Base-by-base conservation (phyloP, 2,888 invertebrate genomes). In the Drosophila anomalata region DNA sequence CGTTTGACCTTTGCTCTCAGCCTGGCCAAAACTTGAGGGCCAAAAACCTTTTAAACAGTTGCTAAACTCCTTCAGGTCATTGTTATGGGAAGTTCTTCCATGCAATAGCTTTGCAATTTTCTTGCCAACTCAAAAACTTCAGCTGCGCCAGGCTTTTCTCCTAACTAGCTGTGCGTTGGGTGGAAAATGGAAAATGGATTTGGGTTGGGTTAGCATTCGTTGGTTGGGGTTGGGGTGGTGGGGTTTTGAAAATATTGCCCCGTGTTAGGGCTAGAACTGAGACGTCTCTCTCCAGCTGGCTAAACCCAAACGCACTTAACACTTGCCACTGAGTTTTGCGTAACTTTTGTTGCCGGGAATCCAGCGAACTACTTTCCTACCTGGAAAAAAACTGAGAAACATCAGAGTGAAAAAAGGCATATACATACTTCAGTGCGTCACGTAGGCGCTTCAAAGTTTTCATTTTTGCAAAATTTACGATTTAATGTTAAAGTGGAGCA, bases 361-460 rank as follows among this genome's bases (percentile, higher is more conserved):
- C 78, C 83, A 69, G 73, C 71, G 73, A 83, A 84, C 87, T 86
- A 85, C 72, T 85, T 67, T 70, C 47, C 22, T 70, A 70, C 70
- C 70, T 70, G 62, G 62, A n/a, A 51, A 39, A 41, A 33, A 36
- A 33, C 31, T 3, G 42, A 17, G 36, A 5, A 54, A 29, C 53
- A 4, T 41, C 41, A 41, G 17, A 12, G 42, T 36, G 20, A 20
- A 14, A 11, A 14, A 59, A 51, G 71, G 85, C 85, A 84, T 87
- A 83, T 84, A 78, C 84, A 83, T 84, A 78, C 84, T 79, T 75
- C 85, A 81, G 85, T 88, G 80, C 86, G 83, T 89, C 89, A 90
- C 90, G 89, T 90, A 89, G 89, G 90, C 89, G 87, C 87, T 89
- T 83, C 78, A 89, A 70, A 70, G 62, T 70, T 70, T 73, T 67